phyloP scores from a whole-genome alignment of 2,888 invertebrate species.

The Cosmia pyralina region DNA sequence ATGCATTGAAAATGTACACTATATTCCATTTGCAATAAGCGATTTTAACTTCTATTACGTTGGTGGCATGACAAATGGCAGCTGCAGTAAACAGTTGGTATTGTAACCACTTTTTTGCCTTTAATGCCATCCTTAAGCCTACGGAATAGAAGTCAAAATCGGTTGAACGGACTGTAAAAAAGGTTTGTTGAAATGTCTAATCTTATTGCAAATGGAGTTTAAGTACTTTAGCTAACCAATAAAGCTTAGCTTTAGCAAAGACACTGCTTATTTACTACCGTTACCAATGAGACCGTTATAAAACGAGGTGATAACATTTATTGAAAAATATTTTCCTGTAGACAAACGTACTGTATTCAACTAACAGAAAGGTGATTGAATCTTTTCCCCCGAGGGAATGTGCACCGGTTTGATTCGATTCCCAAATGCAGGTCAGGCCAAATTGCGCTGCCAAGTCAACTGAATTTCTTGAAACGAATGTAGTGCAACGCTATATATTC shows the following conservation, averaged over 20 bases:
- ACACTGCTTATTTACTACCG: slow-evolving; percentile 31
- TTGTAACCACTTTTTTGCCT: too few species aligned
- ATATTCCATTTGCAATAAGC: too few species aligned
- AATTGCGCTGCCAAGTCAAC: slow-evolving; percentile 45
- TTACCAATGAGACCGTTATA: slow-evolving; percentile 23
- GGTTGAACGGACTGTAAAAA: too few species aligned
- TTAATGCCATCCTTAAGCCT: too few species aligned
- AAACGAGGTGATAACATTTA: slow-evolving; percentile 12
- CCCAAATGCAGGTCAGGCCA: slow-evolving; percentile 60
- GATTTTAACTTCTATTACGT: too few species aligned
- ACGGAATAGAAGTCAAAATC: too few species aligned
- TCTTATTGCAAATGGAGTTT: too few species aligned
- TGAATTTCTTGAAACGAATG: slow-evolving; percentile 47
- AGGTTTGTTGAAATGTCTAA: too few species aligned
- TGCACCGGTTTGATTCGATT: slow-evolving; percentile 62
- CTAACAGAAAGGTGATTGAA: slow-evolving; percentile 60
- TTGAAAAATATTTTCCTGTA: slow-evolving; percentile 25
- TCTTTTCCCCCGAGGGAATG: slow-evolving; percentile 57
- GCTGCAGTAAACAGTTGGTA: too few species aligned
- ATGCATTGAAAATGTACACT: not conserved
- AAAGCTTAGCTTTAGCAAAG: slow-evolving; percentile 14
- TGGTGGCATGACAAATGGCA: too few species aligned
- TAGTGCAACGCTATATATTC: slow-evolving; percentile 35
- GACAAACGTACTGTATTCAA: slow-evolving; percentile 42
- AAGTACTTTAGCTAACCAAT: not conserved